Conservation (phyloP, 2,113 vertebrate species). For the Otus sunia region DNA sequence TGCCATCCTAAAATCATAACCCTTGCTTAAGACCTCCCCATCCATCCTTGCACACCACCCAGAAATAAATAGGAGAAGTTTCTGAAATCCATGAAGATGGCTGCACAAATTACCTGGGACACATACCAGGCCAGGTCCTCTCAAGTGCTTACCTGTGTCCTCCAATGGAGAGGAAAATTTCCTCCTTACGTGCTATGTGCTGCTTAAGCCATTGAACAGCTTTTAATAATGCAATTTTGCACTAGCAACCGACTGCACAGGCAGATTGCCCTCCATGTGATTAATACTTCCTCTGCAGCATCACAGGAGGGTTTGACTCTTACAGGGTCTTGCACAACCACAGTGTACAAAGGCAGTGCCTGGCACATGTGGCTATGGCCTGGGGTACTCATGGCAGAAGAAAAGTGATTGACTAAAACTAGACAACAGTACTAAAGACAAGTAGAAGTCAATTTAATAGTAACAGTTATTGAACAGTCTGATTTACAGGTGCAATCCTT, state of each 20-base stretch:
- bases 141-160: neutral
- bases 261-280: neutral
- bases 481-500: neutral
- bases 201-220: neutral
- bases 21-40: neutral
- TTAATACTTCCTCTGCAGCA: neutral
- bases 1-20: neutral
- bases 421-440: neutral
- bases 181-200: neutral
- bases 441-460: neutral
- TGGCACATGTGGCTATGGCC: neutral
- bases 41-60: neutral
- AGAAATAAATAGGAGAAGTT: neutral
- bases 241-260: neutral
- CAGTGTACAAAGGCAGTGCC: neutral
- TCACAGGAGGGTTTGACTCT: rapidly evolving
- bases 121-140: neutral
- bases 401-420: neutral
- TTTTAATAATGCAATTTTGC: neutral
- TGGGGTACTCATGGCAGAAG: neutral
- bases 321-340: neutral
- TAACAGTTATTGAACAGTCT: neutral
- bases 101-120: neutral
- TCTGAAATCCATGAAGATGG: neutral
- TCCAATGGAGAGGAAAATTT: neutral